Evolutionary conservation across 2,888 invertebrate species (phyloP), one percentile per base, ranked within the genome.

Genomic region (Brenthis daphne): DNA sequence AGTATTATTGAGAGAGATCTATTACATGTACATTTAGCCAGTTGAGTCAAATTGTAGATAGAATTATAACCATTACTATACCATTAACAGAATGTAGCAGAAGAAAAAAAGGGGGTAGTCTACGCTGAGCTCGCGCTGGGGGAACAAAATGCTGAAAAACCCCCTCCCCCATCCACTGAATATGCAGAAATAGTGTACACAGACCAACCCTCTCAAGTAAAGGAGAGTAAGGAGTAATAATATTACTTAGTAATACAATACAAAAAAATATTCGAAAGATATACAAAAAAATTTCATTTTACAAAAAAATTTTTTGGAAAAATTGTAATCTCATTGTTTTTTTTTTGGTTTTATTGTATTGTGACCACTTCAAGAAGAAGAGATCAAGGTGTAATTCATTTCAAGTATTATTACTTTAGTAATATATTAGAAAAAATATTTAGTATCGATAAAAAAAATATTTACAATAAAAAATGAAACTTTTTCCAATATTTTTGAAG

Each of bases 171-270:
- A 79, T 90, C 80, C 58, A 94, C 95, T 1, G 95, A 95, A 74
- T 97, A 97, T 84, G 97, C 97, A 0, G 97, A 97, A 85, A 97
- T 97, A 67, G 94, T 97, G 0, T 97, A 97, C 86, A 94, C 94
- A 0, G 94, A 95, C 72, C 93, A 93, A 51, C 84, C 86, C 1
- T 83, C 85, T 2, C 89, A 91, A 37, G 64, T 71, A 12, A 89
- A 88, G 63, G 90, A 90, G 8, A 80, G 76, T 4, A 90, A 89
- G 71, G 89, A 88, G 73, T 86, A 83, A 74, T n/a, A 56, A n/a
- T 14, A 12, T 43, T 51, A 12, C 33, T 57, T 1, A 37, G 20
- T 13, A 50, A n/a, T 53, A 53, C 51, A 63, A 12, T 6, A 33
- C 29, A 60, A 50, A 48, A 51, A 51, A 54, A 54, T 43, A 37